Evolutionary conservation across 2,888 invertebrate species (phyloP).

Genomic region (Hyposoter dolosus): DNA sequence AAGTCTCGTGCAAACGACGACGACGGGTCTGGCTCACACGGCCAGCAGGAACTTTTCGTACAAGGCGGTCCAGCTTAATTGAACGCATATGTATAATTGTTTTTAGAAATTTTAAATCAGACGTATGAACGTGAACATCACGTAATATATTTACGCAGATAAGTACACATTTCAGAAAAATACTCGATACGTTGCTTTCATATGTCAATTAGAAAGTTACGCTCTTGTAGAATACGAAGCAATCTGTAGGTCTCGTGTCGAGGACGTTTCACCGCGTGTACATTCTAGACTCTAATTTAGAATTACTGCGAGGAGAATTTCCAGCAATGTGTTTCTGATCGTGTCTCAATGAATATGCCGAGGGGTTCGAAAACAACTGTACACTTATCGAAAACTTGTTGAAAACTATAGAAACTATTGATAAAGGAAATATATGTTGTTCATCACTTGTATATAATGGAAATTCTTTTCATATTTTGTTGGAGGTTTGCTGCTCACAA

Average conservation of each 20-base stretch:
- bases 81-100: conserved; percentile 39
- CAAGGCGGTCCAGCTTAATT: conserved; percentile 65
- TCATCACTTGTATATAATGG: neutral
- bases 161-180: conserved; percentile 6
- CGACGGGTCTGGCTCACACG: conserved; percentile 47
- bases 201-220: neutral
- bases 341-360: neutral
- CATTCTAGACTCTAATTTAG: neutral
- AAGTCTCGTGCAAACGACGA: conserved; percentile 51
- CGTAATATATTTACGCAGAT: neutral
- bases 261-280: neutral
- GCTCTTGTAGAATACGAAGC: neutral
- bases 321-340: neutral
- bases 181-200: neutral
- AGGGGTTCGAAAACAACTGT: neutral
- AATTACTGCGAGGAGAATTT: neutral
- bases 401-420: neutral
- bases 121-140: conserved; percentile 11
- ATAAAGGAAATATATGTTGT: neutral
- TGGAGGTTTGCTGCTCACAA: neutral
- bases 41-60: conserved; percentile 57
- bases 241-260: neutral
- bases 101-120: conserved; percentile 22
- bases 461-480: conserved; percentile 11
- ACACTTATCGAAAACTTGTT: neutral